Conservation (phyloP, 2,888 invertebrate species). For the Synergus gifuensis region DNA sequence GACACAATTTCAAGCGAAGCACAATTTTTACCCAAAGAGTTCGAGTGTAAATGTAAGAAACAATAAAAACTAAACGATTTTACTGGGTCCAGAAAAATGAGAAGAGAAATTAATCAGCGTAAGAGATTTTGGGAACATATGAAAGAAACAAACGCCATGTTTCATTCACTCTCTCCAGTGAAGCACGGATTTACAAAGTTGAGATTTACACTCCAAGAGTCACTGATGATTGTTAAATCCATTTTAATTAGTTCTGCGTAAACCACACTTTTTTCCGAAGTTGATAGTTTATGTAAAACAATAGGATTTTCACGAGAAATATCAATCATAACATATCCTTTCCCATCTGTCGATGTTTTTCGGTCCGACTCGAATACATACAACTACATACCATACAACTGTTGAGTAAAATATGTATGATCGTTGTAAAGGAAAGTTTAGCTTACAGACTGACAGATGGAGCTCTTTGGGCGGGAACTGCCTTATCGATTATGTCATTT, state of each 20-base stretch:
- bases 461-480: not conserved
- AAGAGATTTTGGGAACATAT: constrained; percentile 66
- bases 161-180: constrained; percentile 66
- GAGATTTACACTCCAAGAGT: constrained; percentile 54
- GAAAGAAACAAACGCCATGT: constrained; percentile 76
- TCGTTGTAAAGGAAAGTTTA: not conserved
- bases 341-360: constrained; percentile 75
- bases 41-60: not conserved
- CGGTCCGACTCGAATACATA: constrained; percentile 47
- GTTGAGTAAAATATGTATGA: constrained; percentile 22
- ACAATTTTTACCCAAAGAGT: not conserved
- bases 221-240: constrained; percentile 50
- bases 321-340: constrained; percentile 72
- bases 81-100: not conserved
- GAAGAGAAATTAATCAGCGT: constrained; percentile 52
- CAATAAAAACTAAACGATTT: not conserved
- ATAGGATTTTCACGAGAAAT: constrained; percentile 52
- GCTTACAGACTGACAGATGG: not conserved
- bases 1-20: not conserved
- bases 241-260: constrained; percentile 42
- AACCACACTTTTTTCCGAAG: constrained; percentile 54
- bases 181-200: constrained; percentile 63
- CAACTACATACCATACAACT: constrained; percentile 26
- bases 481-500: not conserved
- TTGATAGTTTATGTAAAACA: constrained; percentile 50